phyloP scores from a whole-genome alignment of 1,140 invertebrate species.

The Hyphantria cunea region DNA sequence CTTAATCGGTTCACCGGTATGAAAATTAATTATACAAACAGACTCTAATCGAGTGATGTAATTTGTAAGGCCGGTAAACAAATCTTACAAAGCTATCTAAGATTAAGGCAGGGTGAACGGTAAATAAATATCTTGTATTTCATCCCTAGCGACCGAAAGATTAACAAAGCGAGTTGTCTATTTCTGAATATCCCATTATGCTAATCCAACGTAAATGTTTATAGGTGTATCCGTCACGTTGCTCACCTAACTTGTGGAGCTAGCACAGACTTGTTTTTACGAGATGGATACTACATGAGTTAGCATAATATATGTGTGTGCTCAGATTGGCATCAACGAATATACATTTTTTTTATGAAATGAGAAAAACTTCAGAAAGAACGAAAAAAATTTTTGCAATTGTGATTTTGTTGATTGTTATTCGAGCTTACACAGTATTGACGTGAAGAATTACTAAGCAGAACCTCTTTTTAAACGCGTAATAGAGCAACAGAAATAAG shows the following conservation, averaged over 20 bases:
- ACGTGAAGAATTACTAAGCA: too few relatives aligned
- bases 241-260: background rate
- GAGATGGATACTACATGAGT: too few relatives aligned
- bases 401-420: too few relatives aligned
- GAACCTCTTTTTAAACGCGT: too few relatives aligned
- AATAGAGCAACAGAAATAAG: too few relatives aligned
- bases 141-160: constrained; percentile 9
- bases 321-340: too few relatives aligned
- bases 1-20: background rate
- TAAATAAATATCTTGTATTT: constrained; percentile 24
- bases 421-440: too few relatives aligned
- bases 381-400: too few relatives aligned
- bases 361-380: too few relatives aligned
- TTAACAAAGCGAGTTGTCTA: constrained; percentile 30
- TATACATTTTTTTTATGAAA: too few relatives aligned
- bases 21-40: background rate
- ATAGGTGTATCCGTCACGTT: constrained; percentile 4
- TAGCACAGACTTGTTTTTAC: background rate
- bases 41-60: constrained; percentile 2
- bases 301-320: too few relatives aligned
- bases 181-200: constrained; percentile 29
- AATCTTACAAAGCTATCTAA: constrained; percentile 16
- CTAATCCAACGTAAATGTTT: constrained; percentile 38
- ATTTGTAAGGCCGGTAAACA: constrained; percentile 12
- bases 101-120: constrained; percentile 7